Base-by-base conservation (phyloP, 2,888 invertebrate species). In the Cerastis rubricosa region DNA sequence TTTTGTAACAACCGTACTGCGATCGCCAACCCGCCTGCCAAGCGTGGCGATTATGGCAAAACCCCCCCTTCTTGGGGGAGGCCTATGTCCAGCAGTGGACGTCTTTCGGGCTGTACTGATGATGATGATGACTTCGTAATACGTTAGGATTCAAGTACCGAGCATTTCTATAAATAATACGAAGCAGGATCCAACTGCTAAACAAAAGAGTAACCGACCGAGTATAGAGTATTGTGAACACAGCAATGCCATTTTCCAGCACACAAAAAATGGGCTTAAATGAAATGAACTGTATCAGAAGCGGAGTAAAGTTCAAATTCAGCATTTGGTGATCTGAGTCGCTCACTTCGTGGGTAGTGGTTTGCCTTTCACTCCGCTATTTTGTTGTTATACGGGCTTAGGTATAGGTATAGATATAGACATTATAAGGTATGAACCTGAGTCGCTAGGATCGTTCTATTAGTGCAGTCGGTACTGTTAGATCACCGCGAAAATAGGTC, bases 301-400 rank as follows among this genome's bases (percentile, higher is more conserved):
- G 80, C 77, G 74, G 63, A 25, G 74, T 91, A 91, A 88, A 90
- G 91, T 90, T 88, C 81, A 90, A 89, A 90, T 89, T 88, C 76
- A 86, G 75, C 87, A 88, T 83, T 84, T 79, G 79, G 83, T 85
- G 84, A 87, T 86, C 81, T 82, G 78, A 89, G 85, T 87, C 83
- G 89, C 83, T 90, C 83, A 86, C 88, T 89, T 90, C 89, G 93
- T 94, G 94, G 94, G 93, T 89, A 92, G 94, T 90, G 91, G 92
- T 93, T 93, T 94, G 91, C 95, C 95, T 95, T 95, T 95, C 95
- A 95, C 95, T 95, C 89, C 82, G 87, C 90, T 89, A 90, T 91
- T 90, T 90, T 93, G 91, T 92, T 90, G 83, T 89, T 88, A 80
- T 85, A 86, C 73, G 61, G 79, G 70, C 84, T 76, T 84, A 85